Conservation (phyloP, 2,113 vertebrate species). For the Actinemys pallida region DNA sequence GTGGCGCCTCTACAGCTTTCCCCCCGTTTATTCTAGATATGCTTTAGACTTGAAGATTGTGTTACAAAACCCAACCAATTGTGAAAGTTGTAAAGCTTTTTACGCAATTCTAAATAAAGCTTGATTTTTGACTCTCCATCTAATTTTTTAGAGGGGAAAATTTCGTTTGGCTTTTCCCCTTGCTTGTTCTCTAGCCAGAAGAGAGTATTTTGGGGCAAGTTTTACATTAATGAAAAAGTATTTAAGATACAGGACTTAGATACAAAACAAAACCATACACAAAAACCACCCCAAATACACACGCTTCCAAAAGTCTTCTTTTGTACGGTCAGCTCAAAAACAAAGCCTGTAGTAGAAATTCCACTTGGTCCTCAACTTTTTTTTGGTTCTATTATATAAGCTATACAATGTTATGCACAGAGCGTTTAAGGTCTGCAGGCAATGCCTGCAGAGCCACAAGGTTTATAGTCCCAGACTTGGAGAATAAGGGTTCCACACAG, state of each 20-base stretch:
- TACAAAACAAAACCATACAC: background rate
- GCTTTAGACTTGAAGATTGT: background rate
- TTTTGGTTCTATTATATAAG: background rate
- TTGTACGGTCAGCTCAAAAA: background rate
- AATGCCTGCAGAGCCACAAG: background rate
- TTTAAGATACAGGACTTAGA: background rate
- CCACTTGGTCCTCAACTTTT: background rate
- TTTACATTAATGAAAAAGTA: background rate
- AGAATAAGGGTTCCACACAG: background rate
- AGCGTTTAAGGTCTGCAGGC: background rate
- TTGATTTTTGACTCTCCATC: no score
- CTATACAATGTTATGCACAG: background rate
- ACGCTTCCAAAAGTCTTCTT: background rate
- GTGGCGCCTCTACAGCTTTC: background rate
- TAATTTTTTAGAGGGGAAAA: background rate
- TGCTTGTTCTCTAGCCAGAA: background rate
- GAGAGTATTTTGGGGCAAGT: background rate
- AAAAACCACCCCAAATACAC: background rate
- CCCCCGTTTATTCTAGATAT: background rate
- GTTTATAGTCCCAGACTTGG: background rate
- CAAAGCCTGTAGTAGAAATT: background rate
- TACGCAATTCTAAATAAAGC: background rate
- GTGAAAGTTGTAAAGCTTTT: background rate
- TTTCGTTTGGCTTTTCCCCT: background rate
- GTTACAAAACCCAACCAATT: background rate